phyloP scores from a whole-genome alignment of 2,888 invertebrate species.

The Diplazon laetatorius region DNA sequence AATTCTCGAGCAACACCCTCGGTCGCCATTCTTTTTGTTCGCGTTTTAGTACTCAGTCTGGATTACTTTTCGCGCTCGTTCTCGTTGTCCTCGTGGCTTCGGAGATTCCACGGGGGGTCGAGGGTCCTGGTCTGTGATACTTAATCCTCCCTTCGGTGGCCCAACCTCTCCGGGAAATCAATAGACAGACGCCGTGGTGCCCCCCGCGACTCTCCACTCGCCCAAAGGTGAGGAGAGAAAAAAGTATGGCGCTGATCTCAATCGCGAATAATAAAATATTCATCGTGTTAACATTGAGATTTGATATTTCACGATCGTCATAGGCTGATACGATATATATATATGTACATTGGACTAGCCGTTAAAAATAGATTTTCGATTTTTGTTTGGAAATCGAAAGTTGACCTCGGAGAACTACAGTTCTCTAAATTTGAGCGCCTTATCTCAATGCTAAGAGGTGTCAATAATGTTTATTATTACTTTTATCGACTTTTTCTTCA shows the following conservation, averaged over 20 bases:
- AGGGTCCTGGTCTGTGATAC: slow-evolving; percentile 69
- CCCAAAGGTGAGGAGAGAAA: slow-evolving; percentile 33
- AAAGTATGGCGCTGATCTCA: slow-evolving; percentile 21
- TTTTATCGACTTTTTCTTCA: no score
- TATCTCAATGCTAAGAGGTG: no score
- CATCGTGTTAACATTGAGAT: no score
- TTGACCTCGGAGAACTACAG: no score
- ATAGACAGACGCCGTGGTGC: slow-evolving; percentile 71
- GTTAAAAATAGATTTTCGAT: no score
- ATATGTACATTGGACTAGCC: no score
- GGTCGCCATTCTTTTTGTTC: slow-evolving; percentile 35
- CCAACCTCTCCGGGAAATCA: slow-evolving; percentile 71
- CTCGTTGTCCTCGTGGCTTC: slow-evolving; percentile 39
- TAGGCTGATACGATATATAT: not conserved
- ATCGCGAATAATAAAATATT: slow-evolving; percentile 16
- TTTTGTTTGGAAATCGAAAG: no score
- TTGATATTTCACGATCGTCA: not conserved
- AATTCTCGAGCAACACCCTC: slow-evolving; percentile 39
- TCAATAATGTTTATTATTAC: no score
- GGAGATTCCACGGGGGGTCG: slow-evolving; percentile 54
- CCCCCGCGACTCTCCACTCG: slow-evolving; percentile 66
- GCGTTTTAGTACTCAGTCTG: not conserved
- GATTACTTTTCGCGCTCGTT: slow-evolving; percentile 32
- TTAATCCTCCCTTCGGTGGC: slow-evolving; percentile 73
- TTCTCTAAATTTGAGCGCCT: no score